Evolutionary conservation across 2,113 vertebrate genomes (phyloP), one percentile per base, ranked within the genome.

Genomic region (Illadopsis cleaveri): DNA sequence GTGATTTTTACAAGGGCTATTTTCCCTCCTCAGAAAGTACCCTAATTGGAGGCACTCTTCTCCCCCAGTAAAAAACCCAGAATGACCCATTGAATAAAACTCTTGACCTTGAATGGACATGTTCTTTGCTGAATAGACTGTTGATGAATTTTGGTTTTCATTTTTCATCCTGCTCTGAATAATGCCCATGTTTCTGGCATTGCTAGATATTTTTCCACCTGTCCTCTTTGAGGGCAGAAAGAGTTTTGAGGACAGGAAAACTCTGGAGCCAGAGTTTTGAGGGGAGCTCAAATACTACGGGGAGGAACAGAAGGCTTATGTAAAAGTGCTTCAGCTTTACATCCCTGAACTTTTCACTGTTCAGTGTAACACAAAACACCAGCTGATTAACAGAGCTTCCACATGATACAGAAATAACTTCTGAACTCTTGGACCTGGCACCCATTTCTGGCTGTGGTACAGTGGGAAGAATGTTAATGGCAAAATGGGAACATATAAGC

Each of bases 401-500:
- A 83, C 38, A 60, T 53, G 69, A 86, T 79, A 47, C 60, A 90
- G 57, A 96, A 83, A 92, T 80, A 77, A 88, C 50, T 91, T 82
- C 64, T 92, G 81, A 95, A 82, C 44, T 94, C 47, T 60, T 80
- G 56, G 51, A 81, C 47, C 85, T 93, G 94, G 83, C 68, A 86
- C n/a, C 44, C 50, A 33, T 82, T 93, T 70, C 80, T 93, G 92
- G 82, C 56, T 11, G 3, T 84, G 35, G 18, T 75, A 83, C 44
- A 79, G 80, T 82, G 90, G 90, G 94, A 86, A 94, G 81, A 96
- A 96, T 89, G 60, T 75, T 86, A 82, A 84, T 48, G 72, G 81
- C 69, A 94, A 94, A 96, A 81, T 7, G 12, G 44, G 56, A 94
- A 92, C 80, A 75, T 37, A 50, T 27, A 89, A 95, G 60, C 57